Percentiles rank a stretch among this genome's conserved stretches.
Conservation (phyloP, 2,888 invertebrate species). For the Coleophora flavipennella region DNA sequence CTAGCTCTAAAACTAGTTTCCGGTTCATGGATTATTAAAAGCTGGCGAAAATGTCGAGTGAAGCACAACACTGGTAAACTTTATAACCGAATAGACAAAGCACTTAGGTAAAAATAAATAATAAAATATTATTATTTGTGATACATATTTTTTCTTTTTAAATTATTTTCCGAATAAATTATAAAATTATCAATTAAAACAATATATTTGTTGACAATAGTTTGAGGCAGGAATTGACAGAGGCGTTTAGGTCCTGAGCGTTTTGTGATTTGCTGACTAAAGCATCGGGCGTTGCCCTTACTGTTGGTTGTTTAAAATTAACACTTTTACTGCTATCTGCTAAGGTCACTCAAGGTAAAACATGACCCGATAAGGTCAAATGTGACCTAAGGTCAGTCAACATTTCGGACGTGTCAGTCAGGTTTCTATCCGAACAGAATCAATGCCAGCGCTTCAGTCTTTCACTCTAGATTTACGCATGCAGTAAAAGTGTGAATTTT, state of each 20-base stretch:
- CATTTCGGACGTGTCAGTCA: too few species aligned
- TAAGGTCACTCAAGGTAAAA: too few species aligned
- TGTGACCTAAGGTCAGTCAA: too few species aligned
- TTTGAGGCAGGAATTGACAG: constrained; percentile 34
- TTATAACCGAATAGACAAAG: constrained; percentile 26
- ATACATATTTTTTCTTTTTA: constrained; percentile 8
- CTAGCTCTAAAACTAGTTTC: too few species aligned
- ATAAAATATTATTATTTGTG: constrained; percentile 22
- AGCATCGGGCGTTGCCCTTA: constrained; percentile 20
- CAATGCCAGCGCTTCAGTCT: too few species aligned
- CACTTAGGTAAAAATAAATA: constrained; percentile 39
- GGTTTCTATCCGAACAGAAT: neutral
- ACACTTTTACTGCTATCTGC: too few species aligned
- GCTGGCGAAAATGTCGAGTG: constrained; percentile 23
- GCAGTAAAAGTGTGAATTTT: neutral
- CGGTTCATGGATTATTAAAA: constrained; percentile 2
- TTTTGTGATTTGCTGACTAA: constrained; percentile 26
- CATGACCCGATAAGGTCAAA: too few species aligned
- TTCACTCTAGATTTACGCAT: too few species aligned
- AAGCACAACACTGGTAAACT: constrained; percentile 54
- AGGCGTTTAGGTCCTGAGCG: constrained; percentile 30
- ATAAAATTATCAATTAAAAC: constrained; percentile 31
- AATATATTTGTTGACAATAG: constrained; percentile 38
- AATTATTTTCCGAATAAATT: constrained; percentile 21
- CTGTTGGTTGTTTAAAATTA: neutral